phyloP scores from a whole-genome alignment of 2,888 invertebrate species.

The Eilema griseolum region DNA sequence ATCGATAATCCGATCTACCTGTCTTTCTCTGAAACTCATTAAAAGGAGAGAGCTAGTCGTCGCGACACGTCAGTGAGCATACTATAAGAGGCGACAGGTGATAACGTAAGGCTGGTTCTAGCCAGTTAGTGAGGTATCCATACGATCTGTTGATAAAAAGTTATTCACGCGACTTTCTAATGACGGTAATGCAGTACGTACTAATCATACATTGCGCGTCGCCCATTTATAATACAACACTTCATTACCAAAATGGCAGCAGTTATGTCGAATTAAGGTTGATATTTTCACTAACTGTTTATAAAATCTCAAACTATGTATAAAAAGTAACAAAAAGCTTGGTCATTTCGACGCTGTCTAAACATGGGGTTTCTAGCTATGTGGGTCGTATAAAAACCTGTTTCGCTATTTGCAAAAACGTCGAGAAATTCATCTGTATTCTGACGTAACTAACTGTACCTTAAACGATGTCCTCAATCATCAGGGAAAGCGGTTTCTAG shows the following conservation, averaged over 20 bases:
- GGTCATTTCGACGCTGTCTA: constrained; percentile 44
- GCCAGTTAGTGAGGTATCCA: constrained; percentile 48
- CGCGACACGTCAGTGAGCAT: constrained; percentile 57
- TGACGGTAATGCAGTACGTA: too few species aligned
- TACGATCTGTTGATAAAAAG: constrained; percentile 67
- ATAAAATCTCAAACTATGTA: not conserved
- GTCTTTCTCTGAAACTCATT: constrained; percentile 64
- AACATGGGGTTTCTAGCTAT: constrained; percentile 55
- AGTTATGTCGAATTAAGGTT: constrained; percentile 22
- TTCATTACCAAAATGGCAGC: constrained; percentile 24
- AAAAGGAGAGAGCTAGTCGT: constrained; percentile 74
- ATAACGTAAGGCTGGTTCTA: constrained; percentile 68
- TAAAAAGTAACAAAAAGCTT: constrained; percentile 29
- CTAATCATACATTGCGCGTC: constrained; percentile 32
- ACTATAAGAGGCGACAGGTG: constrained; percentile 70
- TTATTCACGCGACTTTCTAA: constrained; percentile 75
- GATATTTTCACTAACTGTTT: constrained; percentile 38
- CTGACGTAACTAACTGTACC: constrained; percentile 69
- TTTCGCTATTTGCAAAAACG: constrained; percentile 66
- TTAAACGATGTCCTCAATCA: constrained; percentile 64
- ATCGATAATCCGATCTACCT: constrained; percentile 31
- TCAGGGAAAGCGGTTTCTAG: constrained; percentile 64
- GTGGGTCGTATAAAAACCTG: constrained; percentile 63
- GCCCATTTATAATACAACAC: constrained; percentile 35
- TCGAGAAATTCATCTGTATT: constrained; percentile 60